phyloP scores from a whole-genome alignment of 2,888 invertebrate species.

The Monochamus alternatus region DNA sequence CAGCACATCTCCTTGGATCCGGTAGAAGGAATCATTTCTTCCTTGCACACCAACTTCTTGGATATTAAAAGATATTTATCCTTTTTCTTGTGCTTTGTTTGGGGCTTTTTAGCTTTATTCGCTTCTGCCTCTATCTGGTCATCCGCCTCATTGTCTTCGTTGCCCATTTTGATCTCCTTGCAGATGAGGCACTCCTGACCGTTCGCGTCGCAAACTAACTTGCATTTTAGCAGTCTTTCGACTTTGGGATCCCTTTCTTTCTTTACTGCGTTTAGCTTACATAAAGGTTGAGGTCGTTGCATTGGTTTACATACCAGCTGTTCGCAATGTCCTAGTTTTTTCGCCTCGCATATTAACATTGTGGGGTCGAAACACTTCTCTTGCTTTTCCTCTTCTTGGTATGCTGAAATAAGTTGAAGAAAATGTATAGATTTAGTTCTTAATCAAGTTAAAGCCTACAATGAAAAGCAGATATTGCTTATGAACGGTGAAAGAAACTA shows the following conservation, averaged over 20 bases:
- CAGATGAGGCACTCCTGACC: conserved; percentile 37
- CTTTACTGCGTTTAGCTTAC: neutral
- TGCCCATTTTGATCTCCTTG: conserved; percentile 30
- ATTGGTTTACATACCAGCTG: conserved; percentile 24
- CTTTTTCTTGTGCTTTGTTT: neutral
- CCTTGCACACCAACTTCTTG: conserved; percentile 30
- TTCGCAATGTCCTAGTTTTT: conserved; percentile 31
- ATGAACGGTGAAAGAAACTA: too few species aligned
- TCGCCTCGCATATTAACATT: conserved; percentile 38
- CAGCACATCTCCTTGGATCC: conserved; percentile 31
- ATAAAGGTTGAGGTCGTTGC: neutral
- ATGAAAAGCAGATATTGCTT: too few species aligned
- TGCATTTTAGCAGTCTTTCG: conserved; percentile 41
- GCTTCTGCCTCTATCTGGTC: conserved; percentile 22
- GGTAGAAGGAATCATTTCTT: neutral
- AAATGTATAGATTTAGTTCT: too few species aligned
- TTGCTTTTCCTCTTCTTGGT: neutral
- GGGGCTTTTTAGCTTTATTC: neutral
- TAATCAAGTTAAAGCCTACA: too few species aligned
- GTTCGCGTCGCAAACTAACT: conserved; percentile 35
- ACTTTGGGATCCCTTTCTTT: conserved; percentile 10
- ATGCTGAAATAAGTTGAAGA: neutral
- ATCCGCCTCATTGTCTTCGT: neutral
- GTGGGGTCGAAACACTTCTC: neutral
- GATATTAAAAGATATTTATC: conserved; percentile 1